phyloP scores from a whole-genome alignment of 2,113 vertebrate species.

The Gnathonemus longibarbis region DNA sequence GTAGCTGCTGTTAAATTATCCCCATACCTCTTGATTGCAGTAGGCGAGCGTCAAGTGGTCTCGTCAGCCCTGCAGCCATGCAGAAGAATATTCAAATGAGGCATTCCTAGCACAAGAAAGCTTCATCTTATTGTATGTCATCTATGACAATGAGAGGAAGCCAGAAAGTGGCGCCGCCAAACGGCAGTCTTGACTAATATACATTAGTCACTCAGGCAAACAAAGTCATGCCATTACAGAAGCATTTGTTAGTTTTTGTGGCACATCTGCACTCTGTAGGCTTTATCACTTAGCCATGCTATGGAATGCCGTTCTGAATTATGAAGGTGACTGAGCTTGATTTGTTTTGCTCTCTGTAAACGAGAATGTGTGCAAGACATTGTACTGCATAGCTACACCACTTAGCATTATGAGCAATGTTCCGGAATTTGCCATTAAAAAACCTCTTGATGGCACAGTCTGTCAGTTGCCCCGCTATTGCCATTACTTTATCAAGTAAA shows the following conservation, averaged over 20 bases:
- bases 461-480: neutral
- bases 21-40: neutral
- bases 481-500: neutral
- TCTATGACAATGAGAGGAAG: neutral
- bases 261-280: neutral
- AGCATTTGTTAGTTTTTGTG: neutral
- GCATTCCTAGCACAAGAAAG: neutral
- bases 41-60: neutral
- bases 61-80: neutral
- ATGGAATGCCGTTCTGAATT: neutral
- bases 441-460: neutral
- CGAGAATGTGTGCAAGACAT: neutral
- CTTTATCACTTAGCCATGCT: neutral
- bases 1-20: neutral
- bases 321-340: neutral
- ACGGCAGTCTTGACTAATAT: neutral
- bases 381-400: neutral
- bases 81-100: neutral
- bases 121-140: neutral
- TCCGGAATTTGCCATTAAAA: conserved; percentile 8
- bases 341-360: neutral
- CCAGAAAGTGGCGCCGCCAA: neutral
- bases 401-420: conserved; percentile 40
- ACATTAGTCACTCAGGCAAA: conserved; percentile 2
- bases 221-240: neutral